Evolutionary conservation across 2,888 invertebrate genomes (phyloP), one percentile per base, ranked within the genome.

Genomic region (Drosophila birchii): DNA sequence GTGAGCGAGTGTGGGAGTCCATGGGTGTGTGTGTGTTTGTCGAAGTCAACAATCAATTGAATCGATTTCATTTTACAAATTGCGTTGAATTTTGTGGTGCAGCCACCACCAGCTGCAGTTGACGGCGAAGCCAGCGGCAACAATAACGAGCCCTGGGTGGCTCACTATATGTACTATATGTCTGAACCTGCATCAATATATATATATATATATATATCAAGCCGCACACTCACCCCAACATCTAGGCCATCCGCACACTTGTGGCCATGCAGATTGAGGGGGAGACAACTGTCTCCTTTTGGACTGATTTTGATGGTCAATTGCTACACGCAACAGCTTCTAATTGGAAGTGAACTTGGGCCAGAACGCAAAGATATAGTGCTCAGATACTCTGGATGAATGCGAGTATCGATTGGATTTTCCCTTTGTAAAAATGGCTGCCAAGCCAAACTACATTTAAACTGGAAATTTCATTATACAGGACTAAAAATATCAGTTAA

Each of bases 41-140:
- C 72, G 82, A 79, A 89, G 87, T 89, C 86, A 86, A 86, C 86
- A 86, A 86, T 86, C 86, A 86, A 86, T 86, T 86, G 89, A 86
- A 89, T 86, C 86, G 89, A 86, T 86, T 86, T 87, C 89, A 86
- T 86, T 86, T 86, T 86, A 89, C 86, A 86, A 86, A 86, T 86
- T 86, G 86, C 89, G 86, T 87, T 89, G 89, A 86, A 86, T 86
- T 86, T 86, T 86, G 89, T 82, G 86, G 86, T 88, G 87, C 87
- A 89, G 88, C 78, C 89, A 68, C 68, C 67, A 69, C 36, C 68
- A 86, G 87, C 84, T 85, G 84, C 88, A 85, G 86, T 85, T 85
- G 84, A 85, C 88, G 88, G 86, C 69, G 80, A 67, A 83, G 70
- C 77, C 86, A 78, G 61, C 75, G 78, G 79, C 79, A 83, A 88